Evolutionary conservation across 2,113 vertebrate genomes (phyloP).

Genomic region (Gallinago paraguaiae): DNA sequence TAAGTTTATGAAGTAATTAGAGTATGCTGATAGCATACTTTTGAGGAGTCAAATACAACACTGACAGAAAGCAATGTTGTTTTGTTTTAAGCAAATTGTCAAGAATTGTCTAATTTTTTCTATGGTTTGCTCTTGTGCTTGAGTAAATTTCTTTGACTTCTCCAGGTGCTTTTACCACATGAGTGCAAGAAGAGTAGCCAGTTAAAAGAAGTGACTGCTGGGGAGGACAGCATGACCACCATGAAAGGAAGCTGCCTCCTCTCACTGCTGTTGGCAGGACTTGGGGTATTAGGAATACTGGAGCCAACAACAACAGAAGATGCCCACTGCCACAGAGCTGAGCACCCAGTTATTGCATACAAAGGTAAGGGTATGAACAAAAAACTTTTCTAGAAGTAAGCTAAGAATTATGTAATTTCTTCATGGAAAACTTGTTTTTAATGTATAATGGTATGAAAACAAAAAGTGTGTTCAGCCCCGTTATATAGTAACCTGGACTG

Average conservation of each 20-base stretch:
- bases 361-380: constrained; percentile 78
- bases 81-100: not conserved
- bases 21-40: not conserved
- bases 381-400: not conserved
- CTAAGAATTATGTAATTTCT: not conserved
- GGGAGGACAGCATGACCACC: constrained; percentile 75
- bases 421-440: not conserved
- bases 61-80: not conserved
- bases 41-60: not conserved
- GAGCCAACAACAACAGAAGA: constrained; percentile 70
- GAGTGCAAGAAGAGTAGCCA: constrained; percentile 71
- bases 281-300: constrained; percentile 81
- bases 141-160: constrained; percentile 20
- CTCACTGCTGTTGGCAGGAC: constrained; percentile 81
- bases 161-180: constrained; percentile 82
- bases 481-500: not conserved
- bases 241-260: constrained; percentile 75
- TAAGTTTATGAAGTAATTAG: not conserved
- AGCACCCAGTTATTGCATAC: constrained; percentile 87
- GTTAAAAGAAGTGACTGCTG: constrained; percentile 78
- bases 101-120: not conserved
- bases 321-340: constrained; percentile 81
- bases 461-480: not conserved
- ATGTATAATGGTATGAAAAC: not conserved
- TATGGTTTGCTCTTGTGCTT: not conserved